A percentile compares a stretch with the other conserved stretches of the same genome.
Conservation (phyloP, 2,113 vertebrate genomes). For the Passer montanus region DNA sequence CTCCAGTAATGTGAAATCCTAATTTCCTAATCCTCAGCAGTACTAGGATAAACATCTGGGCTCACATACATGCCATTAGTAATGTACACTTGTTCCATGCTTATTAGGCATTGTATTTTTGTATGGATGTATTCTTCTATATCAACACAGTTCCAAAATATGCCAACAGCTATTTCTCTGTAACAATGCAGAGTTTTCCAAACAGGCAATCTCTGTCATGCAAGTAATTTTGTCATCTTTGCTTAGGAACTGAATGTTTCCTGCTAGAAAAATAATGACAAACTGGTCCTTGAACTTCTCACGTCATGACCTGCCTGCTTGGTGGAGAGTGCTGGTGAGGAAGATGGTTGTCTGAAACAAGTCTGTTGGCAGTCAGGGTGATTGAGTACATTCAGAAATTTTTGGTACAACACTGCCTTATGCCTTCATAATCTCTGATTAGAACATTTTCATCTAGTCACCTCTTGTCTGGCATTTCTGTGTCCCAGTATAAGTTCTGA, state of each 20-base stretch:
- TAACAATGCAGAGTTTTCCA: not conserved
- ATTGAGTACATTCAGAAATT: not conserved
- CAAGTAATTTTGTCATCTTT: not conserved
- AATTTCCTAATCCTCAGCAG: not conserved
- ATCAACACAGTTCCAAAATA: not conserved
- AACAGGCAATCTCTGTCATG: not conserved
- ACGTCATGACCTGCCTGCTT: not conserved
- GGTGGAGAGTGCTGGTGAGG: not conserved
- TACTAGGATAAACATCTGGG: not conserved
- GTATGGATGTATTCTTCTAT: not conserved
- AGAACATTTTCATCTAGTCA: not conserved
- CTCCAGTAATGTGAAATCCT: not conserved
- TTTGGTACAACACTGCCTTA: not conserved
- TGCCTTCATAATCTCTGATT: not conserved
- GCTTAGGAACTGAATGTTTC: not conserved
- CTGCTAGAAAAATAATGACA: not conserved
- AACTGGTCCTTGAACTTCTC: not conserved
- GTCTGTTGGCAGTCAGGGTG: not conserved
- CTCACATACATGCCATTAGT: not conserved
- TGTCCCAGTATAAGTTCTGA: not conserved
- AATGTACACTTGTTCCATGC: not conserved
- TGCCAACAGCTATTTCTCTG: not conserved
- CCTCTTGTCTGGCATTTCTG: not conserved
- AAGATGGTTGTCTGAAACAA: not conserved
- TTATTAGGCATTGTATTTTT: not conserved